Conservation (phyloP, 2,797 vertebrate species). For the Lagodon rhomboides region DNA sequence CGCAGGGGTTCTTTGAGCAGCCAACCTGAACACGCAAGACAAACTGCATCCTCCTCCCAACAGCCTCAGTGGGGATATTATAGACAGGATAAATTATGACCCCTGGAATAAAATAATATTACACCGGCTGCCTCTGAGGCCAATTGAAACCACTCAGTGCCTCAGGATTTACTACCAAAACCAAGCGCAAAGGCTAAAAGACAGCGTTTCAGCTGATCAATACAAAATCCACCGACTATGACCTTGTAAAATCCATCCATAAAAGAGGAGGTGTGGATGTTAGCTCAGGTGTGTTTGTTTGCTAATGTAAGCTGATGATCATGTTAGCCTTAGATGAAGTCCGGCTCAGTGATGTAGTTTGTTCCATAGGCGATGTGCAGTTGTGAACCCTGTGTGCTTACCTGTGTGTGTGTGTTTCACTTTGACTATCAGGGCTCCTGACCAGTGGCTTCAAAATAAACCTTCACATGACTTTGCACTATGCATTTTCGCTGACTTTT, state of each 20-base stretch:
- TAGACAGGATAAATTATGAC: conserved; percentile 69
- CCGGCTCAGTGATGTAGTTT: conserved; percentile 27
- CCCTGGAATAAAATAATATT: conserved; percentile 67
- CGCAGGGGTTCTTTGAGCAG: conserved; percentile 41
- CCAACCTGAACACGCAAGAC: conserved; percentile 44
- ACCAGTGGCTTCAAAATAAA: background rate
- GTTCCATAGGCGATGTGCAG: background rate
- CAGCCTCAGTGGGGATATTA: conserved; percentile 63
- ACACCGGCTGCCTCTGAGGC: conserved; percentile 54
- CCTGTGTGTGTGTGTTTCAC: background rate
- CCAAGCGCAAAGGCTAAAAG: conserved; percentile 53
- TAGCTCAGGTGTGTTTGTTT: conserved; percentile 49
- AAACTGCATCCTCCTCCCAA: conserved; percentile 50
- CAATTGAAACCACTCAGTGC: conserved; percentile 63
- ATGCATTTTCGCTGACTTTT: background rate
- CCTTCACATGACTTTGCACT: background rate
- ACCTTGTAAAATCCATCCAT: conserved; percentile 57
- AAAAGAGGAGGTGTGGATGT: background rate
- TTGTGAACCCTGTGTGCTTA: background rate
- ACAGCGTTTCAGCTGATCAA: conserved; percentile 49
- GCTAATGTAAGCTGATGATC: conserved; percentile 46
- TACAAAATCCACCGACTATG: conserved; percentile 37
- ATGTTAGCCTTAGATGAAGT: conserved; percentile 37
- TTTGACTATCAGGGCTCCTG: background rate
- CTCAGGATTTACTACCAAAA: conserved; percentile 58